Evolutionary conservation across 35 echinoderm and acorn worm genomes (phyloP).

Genomic region (Holothuria glaberrima): DNA sequence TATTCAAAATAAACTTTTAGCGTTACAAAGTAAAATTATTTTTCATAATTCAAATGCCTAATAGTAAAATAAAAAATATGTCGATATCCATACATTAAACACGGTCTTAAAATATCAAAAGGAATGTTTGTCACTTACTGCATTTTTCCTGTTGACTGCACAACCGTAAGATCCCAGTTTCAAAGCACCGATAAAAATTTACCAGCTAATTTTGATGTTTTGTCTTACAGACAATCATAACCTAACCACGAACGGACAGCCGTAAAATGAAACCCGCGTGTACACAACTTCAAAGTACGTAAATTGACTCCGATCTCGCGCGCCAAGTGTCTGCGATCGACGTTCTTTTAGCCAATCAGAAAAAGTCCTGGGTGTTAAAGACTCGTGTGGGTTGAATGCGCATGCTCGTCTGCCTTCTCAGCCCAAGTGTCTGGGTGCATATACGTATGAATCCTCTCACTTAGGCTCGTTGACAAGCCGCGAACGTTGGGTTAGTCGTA

Average conservation of each 20-base stretch:
- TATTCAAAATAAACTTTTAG: too few relatives aligned
- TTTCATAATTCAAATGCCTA: too few relatives aligned
- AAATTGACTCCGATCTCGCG: conserved; percentile 51
- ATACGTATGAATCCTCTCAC: conserved; percentile 36
- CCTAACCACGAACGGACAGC: conserved; percentile 33
- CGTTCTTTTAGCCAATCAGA: conserved; percentile 50
- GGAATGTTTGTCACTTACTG: too few relatives aligned
- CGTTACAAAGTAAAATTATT: too few relatives aligned
- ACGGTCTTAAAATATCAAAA: too few relatives aligned
- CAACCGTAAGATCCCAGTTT: conserved; percentile 41
- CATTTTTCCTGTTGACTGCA: background rate
- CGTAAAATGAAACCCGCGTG: conserved; percentile 39
- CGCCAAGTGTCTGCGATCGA: conserved; percentile 37
- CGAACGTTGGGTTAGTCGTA: conserved; percentile 29
- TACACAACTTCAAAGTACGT: conserved; percentile 26
- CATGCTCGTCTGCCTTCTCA: conserved; percentile 38
- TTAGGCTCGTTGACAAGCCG: conserved; percentile 23
- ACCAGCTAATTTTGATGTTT: conserved; percentile 42
- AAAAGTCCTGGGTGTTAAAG: conserved; percentile 35
- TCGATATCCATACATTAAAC: too few relatives aligned
- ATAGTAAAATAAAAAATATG: too few relatives aligned
- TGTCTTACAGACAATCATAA: background rate
- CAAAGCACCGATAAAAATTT: conserved; percentile 31
- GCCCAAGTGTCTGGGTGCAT: conserved; percentile 37
- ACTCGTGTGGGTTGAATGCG: conserved; percentile 34